A percentile compares a stretch with the other conserved stretches of the same genome.
These are phyloP conservation scores for Lepidocyrtinus sp. DNA, from an alignment of 2,888 invertebrate species.

Conservation along the genomic window DNA sequence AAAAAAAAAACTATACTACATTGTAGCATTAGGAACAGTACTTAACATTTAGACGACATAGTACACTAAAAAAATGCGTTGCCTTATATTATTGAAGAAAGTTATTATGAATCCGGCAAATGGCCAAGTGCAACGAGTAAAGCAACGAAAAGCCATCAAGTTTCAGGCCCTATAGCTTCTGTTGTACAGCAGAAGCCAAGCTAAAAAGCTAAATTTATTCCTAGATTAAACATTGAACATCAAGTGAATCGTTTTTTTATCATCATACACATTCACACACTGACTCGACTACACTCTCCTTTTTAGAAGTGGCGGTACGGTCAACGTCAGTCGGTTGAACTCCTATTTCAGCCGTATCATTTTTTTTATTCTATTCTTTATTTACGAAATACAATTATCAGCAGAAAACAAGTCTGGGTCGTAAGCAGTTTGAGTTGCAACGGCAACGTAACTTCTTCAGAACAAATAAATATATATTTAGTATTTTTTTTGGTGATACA, in stretches of 20 bases:
- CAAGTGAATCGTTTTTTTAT: not conserved
- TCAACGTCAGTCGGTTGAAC: not conserved
- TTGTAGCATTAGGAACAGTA: no score
- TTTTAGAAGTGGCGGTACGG: conserved; percentile 15
- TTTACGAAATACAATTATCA: no score
- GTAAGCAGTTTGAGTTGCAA: no score
- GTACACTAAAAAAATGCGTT: no score
- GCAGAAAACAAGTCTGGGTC: no score
- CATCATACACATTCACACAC: not conserved
- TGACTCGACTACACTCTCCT: no score
- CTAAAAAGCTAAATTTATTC: conserved; percentile 44
- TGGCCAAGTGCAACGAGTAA: conserved; percentile 23
- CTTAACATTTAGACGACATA: no score
- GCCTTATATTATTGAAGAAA: not conserved
- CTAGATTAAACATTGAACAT: conserved; percentile 35
- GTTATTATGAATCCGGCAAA: conserved; percentile 44
- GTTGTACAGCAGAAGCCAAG: conserved; percentile 19
- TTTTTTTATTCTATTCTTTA: no score
- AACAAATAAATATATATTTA: no score
- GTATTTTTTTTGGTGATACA: no score
- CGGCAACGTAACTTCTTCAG: no score
- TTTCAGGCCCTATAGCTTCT: not conserved
- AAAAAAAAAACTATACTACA: no score
- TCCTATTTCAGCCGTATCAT: not conserved
- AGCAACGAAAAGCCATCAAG: not conserved